phyloP scores from a whole-genome alignment of 2,797 vertebrate genomes.

The Urocyon cinereoargenteus region DNA sequence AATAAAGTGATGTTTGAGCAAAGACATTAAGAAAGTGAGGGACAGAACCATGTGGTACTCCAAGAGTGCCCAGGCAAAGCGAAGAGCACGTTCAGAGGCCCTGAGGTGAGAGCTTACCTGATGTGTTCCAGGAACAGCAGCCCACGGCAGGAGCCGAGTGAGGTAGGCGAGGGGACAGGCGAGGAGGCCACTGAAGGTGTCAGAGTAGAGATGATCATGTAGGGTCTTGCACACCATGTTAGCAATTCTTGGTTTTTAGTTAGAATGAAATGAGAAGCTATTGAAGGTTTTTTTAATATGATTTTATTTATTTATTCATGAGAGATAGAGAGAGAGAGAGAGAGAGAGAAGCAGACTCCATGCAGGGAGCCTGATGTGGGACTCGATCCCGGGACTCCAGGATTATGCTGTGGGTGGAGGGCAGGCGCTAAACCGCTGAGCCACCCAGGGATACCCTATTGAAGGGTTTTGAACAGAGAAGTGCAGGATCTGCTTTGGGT shows the following conservation, averaged over 20 bases:
- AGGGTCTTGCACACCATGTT: neutral
- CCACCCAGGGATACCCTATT: no score
- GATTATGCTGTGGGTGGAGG: no score
- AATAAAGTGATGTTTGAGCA: neutral
- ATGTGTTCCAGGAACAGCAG: neutral
- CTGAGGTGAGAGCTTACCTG: neutral
- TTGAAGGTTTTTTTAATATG: neutral
- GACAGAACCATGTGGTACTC: neutral
- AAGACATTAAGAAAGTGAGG: neutral
- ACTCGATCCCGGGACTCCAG: no score
- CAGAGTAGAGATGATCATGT: no score
- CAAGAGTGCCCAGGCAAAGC: neutral
- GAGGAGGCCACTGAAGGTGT: neutral
- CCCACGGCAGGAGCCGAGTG: neutral
- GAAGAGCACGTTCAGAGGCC: neutral
- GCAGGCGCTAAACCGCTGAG: no score
- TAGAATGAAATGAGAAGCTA: neutral
- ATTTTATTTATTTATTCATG: no score
- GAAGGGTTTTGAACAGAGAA: neutral
- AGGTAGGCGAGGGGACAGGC: neutral
- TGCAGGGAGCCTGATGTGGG: no score
- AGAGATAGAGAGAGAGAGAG: no score
- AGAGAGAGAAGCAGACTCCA: no score
- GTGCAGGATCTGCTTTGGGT: neutral
- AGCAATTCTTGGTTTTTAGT: neutral